Base-by-base conservation (phyloP, 2,797 vertebrate species). In the Dendrocincla tyrannina region DNA sequence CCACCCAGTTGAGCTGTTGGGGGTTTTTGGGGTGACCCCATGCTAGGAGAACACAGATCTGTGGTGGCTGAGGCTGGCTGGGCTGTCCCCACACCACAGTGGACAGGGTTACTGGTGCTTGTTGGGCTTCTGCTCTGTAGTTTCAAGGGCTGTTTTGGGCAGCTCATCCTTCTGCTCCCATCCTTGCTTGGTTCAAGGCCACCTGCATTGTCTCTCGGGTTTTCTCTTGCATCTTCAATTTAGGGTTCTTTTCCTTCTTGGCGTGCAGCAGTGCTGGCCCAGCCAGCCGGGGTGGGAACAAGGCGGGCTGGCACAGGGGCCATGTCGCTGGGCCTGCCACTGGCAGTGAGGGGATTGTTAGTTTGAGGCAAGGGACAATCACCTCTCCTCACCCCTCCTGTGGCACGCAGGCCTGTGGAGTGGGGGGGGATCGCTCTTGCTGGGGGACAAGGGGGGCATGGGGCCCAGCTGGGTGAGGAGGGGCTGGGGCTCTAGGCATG, bases 241-340 rank as follows among this genome's bases (percentile, higher is more conserved):
- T n/a, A 6, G 53, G 46, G 24, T 5, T 53, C 32, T 39, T 32
- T 20, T 52, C 42, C 52, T 32, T 55, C 56, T 62, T 9, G 41
- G 5, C 10, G 9, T 24, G 67, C 22, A 9, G 59, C 69, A 35
- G 72, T 6, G 5, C 22, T n/a, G 17, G 53, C 59, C 18, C 1
- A 17, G 16, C 49, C 13, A 23, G 49, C 42, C 8, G 5, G 68
- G 53, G 13, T 25, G 37, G 37, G 56, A n/a, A 16, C 50, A 5
- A 5, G 49, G 37, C 1, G 3, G 32, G 10, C 17, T 22, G 74
- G 70, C 39, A 3, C 41, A 11, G 49, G 49, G 27, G 24, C 44
- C 0, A 0, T 25, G 28, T 3, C 1, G 2, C 35, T 30, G 52
- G 27, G 58, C 58, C n/a, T 62, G 49, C 41, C 4, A 6, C 63